Evolutionary conservation across 2,888 invertebrate species (phyloP).

Genomic region (Ethmia dodecea): DNA sequence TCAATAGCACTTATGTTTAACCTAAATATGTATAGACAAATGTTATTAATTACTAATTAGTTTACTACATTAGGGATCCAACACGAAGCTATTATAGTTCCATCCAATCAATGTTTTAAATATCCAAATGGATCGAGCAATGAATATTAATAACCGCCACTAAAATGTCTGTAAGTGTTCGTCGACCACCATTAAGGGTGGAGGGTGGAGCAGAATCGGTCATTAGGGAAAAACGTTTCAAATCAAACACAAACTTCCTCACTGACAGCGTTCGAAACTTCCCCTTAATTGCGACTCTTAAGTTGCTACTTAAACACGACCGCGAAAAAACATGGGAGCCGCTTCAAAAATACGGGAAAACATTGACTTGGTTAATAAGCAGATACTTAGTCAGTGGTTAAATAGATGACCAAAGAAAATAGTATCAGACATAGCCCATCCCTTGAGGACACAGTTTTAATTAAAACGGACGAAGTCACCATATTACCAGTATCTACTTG

Average conservation of each 20-base stretch:
- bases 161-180: constrained; percentile 53
- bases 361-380: too few relatives aligned
- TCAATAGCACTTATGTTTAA: too few relatives aligned
- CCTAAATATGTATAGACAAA: too few relatives aligned
- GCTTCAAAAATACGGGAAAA: too few relatives aligned
- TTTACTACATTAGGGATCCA: not conserved
- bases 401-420: too few relatives aligned
- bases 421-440: too few relatives aligned
- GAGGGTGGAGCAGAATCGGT: constrained; percentile 28
- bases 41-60: too few relatives aligned
- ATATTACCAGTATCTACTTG: too few relatives aligned
- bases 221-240: constrained; percentile 64
- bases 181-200: constrained; percentile 45
- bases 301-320: constrained; percentile 33
- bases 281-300: constrained; percentile 29
- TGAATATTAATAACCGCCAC: constrained; percentile 48
- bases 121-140: constrained; percentile 30
- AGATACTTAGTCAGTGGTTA: too few relatives aligned
- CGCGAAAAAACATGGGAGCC: constrained; percentile 28
- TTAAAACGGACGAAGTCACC: too few relatives aligned
- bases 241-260: constrained; percentile 57
- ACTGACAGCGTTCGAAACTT: constrained; percentile 48
- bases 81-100: constrained; percentile 5
- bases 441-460: too few relatives aligned
- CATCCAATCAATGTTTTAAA: constrained; percentile 25